Evolutionary conservation across 1,140 invertebrate genomes (phyloP), one percentile per base, ranked within the genome.

Genomic region (Drosophila micromelanica): DNA sequence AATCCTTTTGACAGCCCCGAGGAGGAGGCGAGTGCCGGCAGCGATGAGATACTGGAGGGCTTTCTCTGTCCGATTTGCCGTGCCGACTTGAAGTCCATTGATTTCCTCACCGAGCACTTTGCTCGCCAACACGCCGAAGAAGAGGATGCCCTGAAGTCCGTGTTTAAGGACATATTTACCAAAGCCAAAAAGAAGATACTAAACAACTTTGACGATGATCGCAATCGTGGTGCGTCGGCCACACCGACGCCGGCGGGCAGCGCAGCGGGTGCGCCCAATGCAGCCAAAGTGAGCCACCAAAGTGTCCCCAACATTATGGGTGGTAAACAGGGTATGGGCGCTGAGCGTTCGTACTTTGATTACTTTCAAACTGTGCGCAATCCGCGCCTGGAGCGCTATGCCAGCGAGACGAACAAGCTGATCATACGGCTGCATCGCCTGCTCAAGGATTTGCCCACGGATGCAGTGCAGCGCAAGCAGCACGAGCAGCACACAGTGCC

Each of bases 31-130:
- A 94, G 64, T 15, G 52, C 72, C 2, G 37, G 46, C 40, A 80
- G 70, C 43, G 93, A 93, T 11, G 94, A 95, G 78, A 95, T 98
- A 62, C 93, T 97, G 61, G 98, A 99, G 92, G 98, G 98, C 6
- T 98, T 98, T 91, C 93, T 99, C 3, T 99, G 98, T 92, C 97
- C 98, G 0, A 97, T 98, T 87, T 99, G 98, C 91, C 96, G 97
- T 93, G 95, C 95, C 46, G 97, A 98, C 92, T 94, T 98, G 13
- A 96, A 96, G 82, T 96, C 96, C 15, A 95, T 97, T 6, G 94
- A 94, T 56, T 95, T 96, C 87, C 93, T 99, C 64, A 96, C 97
- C 38, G 94, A 94, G 71, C 98, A 98, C 92, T 98, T 98, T 93
- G 96, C 98, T 92, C 95, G 96, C 69, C 93, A 95, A 65, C 98